Evolutionary conservation across 2,797 vertebrate species (phyloP).

Genomic region (Triplophysa bombifrons): DNA sequence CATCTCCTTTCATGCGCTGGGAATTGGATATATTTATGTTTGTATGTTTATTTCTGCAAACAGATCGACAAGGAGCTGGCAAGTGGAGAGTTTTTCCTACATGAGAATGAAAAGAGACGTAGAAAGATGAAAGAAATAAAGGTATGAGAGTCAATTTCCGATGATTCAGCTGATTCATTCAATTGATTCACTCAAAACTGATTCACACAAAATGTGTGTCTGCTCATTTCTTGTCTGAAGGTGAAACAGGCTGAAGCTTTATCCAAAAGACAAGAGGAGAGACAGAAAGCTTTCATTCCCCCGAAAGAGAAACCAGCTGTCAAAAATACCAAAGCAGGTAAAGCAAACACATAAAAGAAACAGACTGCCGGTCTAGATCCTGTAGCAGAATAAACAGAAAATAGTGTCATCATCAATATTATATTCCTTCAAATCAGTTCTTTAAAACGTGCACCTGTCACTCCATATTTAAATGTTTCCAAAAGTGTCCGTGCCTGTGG

Average conservation of each 20-base stretch:
- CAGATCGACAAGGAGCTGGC: slow-evolving; percentile 93
- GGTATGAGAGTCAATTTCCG: slow-evolving; percentile 69
- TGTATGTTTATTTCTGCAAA: not conserved
- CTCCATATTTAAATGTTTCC: no score
- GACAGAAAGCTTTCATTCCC: slow-evolving; percentile 93
- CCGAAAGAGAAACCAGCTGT: slow-evolving; percentile 87
- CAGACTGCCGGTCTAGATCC: no score
- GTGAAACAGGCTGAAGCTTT: slow-evolving; percentile 87
- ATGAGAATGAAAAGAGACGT: slow-evolving; percentile 87
- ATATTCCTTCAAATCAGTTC: no score
- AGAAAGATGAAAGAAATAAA: slow-evolving; percentile 90
- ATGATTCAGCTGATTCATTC: not conserved
- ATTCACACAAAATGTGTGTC: not conserved
- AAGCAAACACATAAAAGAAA: not conserved
- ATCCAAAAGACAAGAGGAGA: slow-evolving; percentile 87
- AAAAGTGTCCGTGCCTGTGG: no score
- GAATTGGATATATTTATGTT: not conserved
- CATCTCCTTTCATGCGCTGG: not conserved
- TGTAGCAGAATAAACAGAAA: no score
- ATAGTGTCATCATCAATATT: no score
- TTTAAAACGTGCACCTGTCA: no score
- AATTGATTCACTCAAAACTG: no score
- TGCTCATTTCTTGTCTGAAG: slow-evolving; percentile 62
- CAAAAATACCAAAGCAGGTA: slow-evolving; percentile 86
- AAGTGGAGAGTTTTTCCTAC: slow-evolving; percentile 93